Evolutionary conservation across 2,113 vertebrate species (phyloP), one percentile per base, ranked within the genome.

Genomic region (Salvelinus namaycush): DNA sequence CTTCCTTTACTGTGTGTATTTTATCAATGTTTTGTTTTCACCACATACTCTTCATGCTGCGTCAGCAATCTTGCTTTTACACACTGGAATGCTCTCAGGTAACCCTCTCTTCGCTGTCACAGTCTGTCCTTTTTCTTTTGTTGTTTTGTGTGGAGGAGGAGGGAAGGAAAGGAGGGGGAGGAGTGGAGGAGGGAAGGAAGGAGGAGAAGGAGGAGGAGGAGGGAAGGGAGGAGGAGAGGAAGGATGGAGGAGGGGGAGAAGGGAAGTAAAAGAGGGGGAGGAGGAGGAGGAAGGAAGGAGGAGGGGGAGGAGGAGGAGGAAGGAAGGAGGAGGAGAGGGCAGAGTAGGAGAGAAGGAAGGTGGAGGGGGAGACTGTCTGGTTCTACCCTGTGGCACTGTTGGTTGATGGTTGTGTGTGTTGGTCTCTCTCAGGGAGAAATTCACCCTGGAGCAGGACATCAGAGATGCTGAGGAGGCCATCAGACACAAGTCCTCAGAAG

Each of bases 401-500:
- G 76, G 13, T 79, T 27, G 76, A 29, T 79, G 3, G 31, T 9
- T 82, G 62, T 66, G 14, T 20, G 60, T 76, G 78, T 3, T 70
- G 62, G 60, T 16, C 14, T 78, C 78, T 1, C 51, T 79, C 88
- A 99, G 98, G 83, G 97, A 99, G 90, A 99, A 99, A 49, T 97
- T 95, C 48, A 95, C 93, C 0, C 88, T 99, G 76, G 98, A 99
- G 77, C 97, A 99, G 77, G 98, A 99, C 87, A 98, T 99, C 82
- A 90, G 97, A 76, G 98, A 99, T 74, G 94, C 96, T 29, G 98
- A 99, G 80, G 97, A 97, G 75, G 93, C 97, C 31, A 96, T 99
- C 81, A 94, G 96, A 60, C 95, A 98, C 81, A 98, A 99, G 91
- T 94, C 93, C 72, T 94, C 70, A 0, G 97, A 99, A 88, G 97